phyloP scores from a whole-genome alignment of 2,113 vertebrate species.

The Perca flavescens region DNA sequence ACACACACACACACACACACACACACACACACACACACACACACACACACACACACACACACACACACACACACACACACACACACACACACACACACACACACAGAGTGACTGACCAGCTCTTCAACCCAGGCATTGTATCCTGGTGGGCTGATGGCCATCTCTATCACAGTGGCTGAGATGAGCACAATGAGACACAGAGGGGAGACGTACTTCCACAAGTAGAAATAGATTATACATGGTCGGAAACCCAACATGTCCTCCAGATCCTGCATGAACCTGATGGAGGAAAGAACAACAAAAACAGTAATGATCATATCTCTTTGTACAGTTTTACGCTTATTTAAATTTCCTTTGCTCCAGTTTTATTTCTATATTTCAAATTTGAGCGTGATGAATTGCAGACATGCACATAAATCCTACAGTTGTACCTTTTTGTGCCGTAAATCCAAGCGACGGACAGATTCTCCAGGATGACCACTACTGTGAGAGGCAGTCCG shows the following conservation, averaged over 20 bases:
- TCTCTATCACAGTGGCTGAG: conserved; percentile 91
- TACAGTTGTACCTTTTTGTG: conserved; percentile 91
- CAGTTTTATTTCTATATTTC: not conserved
- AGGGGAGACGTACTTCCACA: conserved; percentile 98
- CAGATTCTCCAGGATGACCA: conserved; percentile 97
- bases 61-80: conserved; percentile 14
- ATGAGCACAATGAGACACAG: conserved; percentile 94
- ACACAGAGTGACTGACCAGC: conserved; percentile 87
- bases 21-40: no score
- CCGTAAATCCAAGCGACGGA: conserved; percentile 98
- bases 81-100: conserved; percentile 16
- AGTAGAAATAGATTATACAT: conserved; percentile 92
- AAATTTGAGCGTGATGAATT: not conserved
- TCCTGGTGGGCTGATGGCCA: conserved; percentile 92
- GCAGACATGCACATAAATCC: not conserved
- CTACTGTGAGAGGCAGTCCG: conserved; percentile 94
- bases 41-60: conserved; percentile 7
- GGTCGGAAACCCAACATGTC: conserved; percentile 98
- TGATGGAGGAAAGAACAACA: conserved; percentile 64
- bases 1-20: no score
- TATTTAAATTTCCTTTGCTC: not conserved
- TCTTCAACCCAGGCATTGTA: conserved; percentile 97
- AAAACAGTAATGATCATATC: not conserved
- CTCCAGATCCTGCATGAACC: conserved; percentile 98
- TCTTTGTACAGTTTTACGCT: not conserved